Base-by-base conservation (phyloP, 92 coral and sea anemone species). In the Heteractis magnifica region DNA sequence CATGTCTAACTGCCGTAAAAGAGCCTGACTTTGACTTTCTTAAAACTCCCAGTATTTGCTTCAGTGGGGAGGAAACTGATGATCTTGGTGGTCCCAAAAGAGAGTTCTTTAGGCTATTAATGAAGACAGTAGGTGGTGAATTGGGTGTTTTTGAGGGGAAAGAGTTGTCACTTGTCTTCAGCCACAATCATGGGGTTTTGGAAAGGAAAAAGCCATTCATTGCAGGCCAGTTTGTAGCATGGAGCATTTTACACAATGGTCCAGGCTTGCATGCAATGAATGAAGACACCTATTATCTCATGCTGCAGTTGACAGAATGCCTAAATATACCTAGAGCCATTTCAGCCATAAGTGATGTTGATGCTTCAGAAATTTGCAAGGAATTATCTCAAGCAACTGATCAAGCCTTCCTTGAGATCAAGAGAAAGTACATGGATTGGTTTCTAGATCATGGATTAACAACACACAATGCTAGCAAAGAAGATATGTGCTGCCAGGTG, bases 361-460 rank as follows among this genome's bases (percentile, higher is more conserved):
- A 77, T 59, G 56, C 68, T 48, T 34, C 56, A 75, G 82, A 44
- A 48, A 84, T 78, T 65, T 83, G 83, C 77, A 77, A 84, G 83
- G 77, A 84, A 56, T 77, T 84, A 65, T 59, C 77, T 77, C 56
- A 73, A 75, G 82, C 87, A 48, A 62, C 59, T 77, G 83, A 44
- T 84, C 51, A 77, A 23, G 15, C 56, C 71, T 84, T 77, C 78
- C 52, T 49, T 50, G 83, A 77, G 76, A 84, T 77, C 51, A 84
- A 77, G 73, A 81, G 21, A 19, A 77, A 77, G 49, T 48, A 84
- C 83, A 58, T 65, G 65, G 78, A 84, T 18, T 77, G 83, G 77
- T 65, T 78, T 41, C 52, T 50, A 65, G 87, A 84, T 77, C 87
- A 84, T 68, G 83, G 87, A 34, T 62, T 84, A 84, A 84, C 71